phyloP scores from a whole-genome alignment of 2,113 vertebrate genomes.

The Tinamus guttatus region DNA sequence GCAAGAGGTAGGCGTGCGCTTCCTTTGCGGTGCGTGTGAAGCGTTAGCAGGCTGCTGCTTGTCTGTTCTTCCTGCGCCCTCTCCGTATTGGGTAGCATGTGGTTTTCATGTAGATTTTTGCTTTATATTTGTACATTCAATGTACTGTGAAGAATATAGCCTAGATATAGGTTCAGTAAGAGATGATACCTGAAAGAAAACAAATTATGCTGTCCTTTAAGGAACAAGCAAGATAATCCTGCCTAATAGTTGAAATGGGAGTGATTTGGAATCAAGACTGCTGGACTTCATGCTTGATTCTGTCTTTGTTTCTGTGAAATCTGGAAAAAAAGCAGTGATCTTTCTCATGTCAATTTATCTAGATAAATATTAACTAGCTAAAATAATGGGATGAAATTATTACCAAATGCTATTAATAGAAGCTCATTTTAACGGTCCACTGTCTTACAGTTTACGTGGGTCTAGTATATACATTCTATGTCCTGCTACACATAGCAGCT shows the following conservation, averaged over 20 bases:
- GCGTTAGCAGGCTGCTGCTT: not conserved
- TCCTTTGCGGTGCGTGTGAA: not conserved
- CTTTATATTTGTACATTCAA: not conserved
- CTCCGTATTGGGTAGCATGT: not conserved
- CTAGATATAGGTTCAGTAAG: not conserved
- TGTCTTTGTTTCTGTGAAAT: not conserved
- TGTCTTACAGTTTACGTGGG: rapidly evolving
- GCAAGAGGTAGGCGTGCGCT: slow-evolving; percentile 86
- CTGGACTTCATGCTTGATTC: not conserved
- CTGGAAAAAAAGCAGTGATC: not conserved
- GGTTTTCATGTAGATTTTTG: not conserved
- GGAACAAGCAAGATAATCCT: not conserved
- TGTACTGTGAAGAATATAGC: not conserved
- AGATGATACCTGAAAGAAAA: not conserved
- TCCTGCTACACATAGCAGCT: not conserved
- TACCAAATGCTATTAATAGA: not conserved
- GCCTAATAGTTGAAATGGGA: not conserved
- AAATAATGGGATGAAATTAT: not conserved
- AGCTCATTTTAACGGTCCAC: not conserved
- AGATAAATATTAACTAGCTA: not conserved
- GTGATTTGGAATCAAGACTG: not conserved
- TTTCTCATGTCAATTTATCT: not conserved
- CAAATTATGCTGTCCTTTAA: not conserved
- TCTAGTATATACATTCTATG: not conserved
- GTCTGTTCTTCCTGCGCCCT: not conserved